Base-by-base conservation (phyloP, 2,113 vertebrate genomes). In the Chloroceryle aenea region DNA sequence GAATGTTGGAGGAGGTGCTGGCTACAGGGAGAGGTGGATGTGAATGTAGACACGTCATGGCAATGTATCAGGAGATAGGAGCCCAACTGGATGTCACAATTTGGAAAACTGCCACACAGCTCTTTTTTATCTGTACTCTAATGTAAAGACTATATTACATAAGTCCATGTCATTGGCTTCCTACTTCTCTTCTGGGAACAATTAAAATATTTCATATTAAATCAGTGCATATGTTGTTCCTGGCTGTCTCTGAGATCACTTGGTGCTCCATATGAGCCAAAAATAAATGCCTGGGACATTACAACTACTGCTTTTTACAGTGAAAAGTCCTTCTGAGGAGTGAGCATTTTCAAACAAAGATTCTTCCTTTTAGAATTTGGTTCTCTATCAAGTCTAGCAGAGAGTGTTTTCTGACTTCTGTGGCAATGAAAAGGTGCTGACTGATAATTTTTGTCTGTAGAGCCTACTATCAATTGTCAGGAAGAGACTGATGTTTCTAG, bases 161-260 rank as follows among this genome's bases (percentile, higher is more conserved):
- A 85, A 75, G 42, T 36, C 56, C 72, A 5, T 87, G 84, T 91
- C 73, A 87, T 52, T 0, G 2, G 19, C 74, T 92, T 95, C 53
- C 73, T 82, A 82, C 56, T 89, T 26, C n/a, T 93, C 30, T 91
- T 90, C 85, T 77, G 25, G 34, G 91, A 96, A 91, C 64, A 95
- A 85, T 92, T 94, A 78, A 90, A 84, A 59, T 79, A 75, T 82
- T 92, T 78, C 34, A 30, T 64, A 68, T 89, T 81, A 78, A 93
- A 90, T 81, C 64, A 56, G 42, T 43, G 21, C 63, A 42, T 95
- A 76, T 89, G 56, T 78, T 86, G 56, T 40, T 95, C 83, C 84
- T 90, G 26, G 9, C 40, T 81, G 40, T 86, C 45, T 71, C 69
- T 82, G 52, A 91, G 48, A 87, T 76, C 58, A 55, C 47, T 58